These are phyloP conservation scores for Parus major DNA, from an alignment of 2,113 vertebrate species.

Conservation along the genomic window DNA sequence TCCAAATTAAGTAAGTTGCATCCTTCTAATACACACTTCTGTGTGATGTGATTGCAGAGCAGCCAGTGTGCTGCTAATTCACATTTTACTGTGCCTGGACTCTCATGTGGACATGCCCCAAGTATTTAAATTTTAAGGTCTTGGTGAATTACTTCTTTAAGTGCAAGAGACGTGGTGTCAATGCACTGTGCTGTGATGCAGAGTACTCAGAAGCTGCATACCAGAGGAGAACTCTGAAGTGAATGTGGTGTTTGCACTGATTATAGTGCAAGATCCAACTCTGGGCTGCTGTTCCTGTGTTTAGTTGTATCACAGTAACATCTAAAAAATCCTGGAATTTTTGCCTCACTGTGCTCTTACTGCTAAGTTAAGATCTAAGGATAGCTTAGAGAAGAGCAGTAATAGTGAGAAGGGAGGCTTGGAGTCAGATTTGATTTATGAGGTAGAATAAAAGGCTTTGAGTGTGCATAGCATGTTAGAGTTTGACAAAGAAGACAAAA, in stretches of 20 bases:
- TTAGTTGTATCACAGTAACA: background rate
- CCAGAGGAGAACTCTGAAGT: background rate
- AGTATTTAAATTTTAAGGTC: background rate
- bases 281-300: background rate
- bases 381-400: background rate
- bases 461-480: background rate
- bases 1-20: background rate
- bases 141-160: background rate
- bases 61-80: background rate
- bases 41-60: background rate
- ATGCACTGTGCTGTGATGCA: background rate
- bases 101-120: background rate
- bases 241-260: background rate
- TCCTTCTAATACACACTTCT: background rate
- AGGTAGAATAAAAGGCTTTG: background rate
- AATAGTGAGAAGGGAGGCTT: background rate
- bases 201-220: background rate
- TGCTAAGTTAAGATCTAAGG: background rate
- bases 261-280: background rate
- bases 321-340: background rate
- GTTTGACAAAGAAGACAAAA: constrained; percentile 6
- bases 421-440: constrained; percentile 19
- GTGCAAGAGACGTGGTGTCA: background rate
- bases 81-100: background rate
- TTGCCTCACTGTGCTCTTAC: background rate